Conservation (phyloP, 2,113 vertebrate genomes). For the Anas platyrhynchos region DNA sequence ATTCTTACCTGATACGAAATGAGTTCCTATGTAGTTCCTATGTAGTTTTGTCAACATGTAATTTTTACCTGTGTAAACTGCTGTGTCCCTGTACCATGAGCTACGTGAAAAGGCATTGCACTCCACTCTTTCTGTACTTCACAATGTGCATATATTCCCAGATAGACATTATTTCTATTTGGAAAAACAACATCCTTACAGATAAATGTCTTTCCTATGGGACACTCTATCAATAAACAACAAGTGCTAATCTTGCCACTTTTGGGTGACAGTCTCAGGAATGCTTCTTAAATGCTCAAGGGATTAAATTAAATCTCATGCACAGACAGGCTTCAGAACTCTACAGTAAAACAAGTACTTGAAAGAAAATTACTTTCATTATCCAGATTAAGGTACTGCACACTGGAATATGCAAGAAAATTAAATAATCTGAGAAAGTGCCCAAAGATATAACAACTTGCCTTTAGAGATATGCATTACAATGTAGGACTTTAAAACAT, state of each 20-base stretch:
- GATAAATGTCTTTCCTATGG: constrained; percentile 61
- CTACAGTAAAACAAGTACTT: constrained; percentile 47
- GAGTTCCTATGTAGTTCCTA: not conserved
- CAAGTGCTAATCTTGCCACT: constrained; percentile 75
- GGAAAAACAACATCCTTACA: constrained; percentile 51
- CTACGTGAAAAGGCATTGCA: not conserved
- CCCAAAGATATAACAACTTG: constrained; percentile 24
- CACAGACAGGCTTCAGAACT: constrained; percentile 73
- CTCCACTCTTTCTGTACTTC: constrained; percentile 22
- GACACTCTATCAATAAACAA: constrained; percentile 64
- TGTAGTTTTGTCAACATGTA: constrained; percentile 10
- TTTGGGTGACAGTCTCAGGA: constrained; percentile 71
- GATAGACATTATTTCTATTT: constrained; percentile 23
- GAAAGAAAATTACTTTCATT: constrained; percentile 77
- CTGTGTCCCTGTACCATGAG: not conserved
- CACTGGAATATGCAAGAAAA: constrained; percentile 61
- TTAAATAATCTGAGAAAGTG: constrained; percentile 49
- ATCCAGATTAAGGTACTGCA: constrained; percentile 64
- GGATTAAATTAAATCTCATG: constrained; percentile 80
- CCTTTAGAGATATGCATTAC: constrained; percentile 19
- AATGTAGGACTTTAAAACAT: not conserved
- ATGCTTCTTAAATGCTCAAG: constrained; percentile 77
- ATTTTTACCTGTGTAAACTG: constrained; percentile 3
- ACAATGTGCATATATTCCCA: constrained; percentile 27
- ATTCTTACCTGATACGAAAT: not conserved